Conservation (phyloP, 2,113 vertebrate genomes). For the Hemiprocne comata region DNA sequence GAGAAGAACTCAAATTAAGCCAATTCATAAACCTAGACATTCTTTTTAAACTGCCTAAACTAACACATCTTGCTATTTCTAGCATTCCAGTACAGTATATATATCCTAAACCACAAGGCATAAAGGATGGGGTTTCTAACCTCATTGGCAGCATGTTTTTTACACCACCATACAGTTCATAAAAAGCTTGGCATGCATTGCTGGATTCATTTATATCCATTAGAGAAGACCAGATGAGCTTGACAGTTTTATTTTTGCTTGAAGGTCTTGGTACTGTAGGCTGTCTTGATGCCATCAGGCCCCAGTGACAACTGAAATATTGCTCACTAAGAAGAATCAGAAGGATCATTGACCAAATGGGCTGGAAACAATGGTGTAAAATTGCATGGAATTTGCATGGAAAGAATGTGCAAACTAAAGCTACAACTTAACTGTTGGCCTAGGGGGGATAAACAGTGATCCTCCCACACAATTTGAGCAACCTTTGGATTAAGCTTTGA, state of each 20-base stretch:
- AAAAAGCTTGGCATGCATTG: constrained; percentile 47
- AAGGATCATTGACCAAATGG: neutral
- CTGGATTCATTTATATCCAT: constrained; percentile 62
- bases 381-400: neutral
- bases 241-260: constrained; percentile 53
- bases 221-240: constrained; percentile 52
- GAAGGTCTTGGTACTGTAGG: neutral
- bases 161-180: constrained; percentile 48
- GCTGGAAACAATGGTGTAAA: neutral
- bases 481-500: neutral
- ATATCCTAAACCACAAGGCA: constrained; percentile 65
- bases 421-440: neutral
- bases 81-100: constrained; percentile 43
- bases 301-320: neutral
- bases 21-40: constrained; percentile 47
- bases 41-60: constrained; percentile 54
- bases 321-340: neutral
- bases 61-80: constrained; percentile 58
- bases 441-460: neutral
- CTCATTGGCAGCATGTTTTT: constrained; percentile 51
- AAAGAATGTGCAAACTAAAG: neutral
- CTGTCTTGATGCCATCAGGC: neutral
- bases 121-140: constrained; percentile 58
- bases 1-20: constrained; percentile 32
- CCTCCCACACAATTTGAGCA: neutral